Base-by-base conservation (phyloP, 2,113 vertebrate species). In the Pimephales promelas region DNA sequence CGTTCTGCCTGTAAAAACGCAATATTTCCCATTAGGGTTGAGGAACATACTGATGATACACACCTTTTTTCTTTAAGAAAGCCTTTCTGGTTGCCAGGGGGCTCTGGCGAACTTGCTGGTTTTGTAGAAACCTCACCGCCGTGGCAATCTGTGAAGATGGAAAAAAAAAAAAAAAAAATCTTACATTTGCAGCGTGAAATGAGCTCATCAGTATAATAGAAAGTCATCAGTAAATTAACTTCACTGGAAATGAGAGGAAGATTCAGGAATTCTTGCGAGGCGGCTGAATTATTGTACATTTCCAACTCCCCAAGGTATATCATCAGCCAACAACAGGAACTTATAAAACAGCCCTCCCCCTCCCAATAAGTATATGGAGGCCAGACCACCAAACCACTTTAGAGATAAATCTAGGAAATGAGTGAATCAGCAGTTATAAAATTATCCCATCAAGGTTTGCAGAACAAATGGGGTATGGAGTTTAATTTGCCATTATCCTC, bases 1-100 rank as follows among this genome's bases (percentile, higher is more conserved):
- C 45, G 26, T 31, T 74, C 68, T n/a, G 40, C 68, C 40, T 26
- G 68, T 14, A 7, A 36, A 7, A 26, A 20, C 2, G 22, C 22
- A 61, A 57, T 26, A 16, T 22, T 70, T 34, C 28, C 28, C 14
- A 43, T 28, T 34, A 70, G 5, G 3, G 26, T 71, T 18, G 18
- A 14, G 22, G 18, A 64, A 70, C 62, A 61, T 56, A 22, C 6
- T 70, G 24, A 84, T 47, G 36, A 0, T 10, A 57, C 90, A 97
- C 83, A 99, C 98, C 97, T 97, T 99, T 99, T 91, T 97, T 98
- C 94, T 97, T 97, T 86, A 99, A 92, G 91, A 99, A 99, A 0
- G 95, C 94, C 94, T 94, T 99, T 93, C 96, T 95, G 89, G 94
- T 95, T 71, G 93, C 92, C 74, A 97, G 82, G 0, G 97, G 96